Conservation (phyloP, 2,888 invertebrate genomes). For the Drosophila heteroneura region DNA sequence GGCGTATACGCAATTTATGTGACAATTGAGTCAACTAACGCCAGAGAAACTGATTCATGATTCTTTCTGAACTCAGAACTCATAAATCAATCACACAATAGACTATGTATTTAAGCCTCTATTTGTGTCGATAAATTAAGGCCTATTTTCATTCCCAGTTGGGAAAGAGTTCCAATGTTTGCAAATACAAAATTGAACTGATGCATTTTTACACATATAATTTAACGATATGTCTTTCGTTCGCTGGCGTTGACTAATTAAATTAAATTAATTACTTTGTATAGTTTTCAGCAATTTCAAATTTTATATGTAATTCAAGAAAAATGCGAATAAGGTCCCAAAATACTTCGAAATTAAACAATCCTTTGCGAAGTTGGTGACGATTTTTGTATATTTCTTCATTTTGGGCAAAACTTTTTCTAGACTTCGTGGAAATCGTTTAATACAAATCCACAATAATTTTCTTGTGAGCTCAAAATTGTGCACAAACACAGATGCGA, state of each 20-base stretch:
- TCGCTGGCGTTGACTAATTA: not conserved
- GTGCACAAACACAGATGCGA: not conserved
- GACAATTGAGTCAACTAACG: constrained; percentile 38
- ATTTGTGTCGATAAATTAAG: constrained; percentile 20
- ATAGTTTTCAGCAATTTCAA: not conserved
- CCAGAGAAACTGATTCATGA: constrained; percentile 17
- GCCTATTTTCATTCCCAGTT: not conserved
- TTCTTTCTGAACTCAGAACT: not conserved
- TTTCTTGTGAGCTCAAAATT: not conserved
- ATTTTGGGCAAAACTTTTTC: not conserved
- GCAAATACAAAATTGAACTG: not conserved
- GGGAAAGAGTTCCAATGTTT: not conserved
- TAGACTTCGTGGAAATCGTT: not conserved
- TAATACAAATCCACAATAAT: not conserved
- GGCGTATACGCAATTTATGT: constrained; percentile 64
- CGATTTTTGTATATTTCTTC: not conserved
- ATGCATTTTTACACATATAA: not conserved
- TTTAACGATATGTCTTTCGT: not conserved
- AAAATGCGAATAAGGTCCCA: not conserved
- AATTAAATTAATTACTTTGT: not conserved
- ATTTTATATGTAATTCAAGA: too few relatives aligned
- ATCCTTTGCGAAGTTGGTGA: not conserved
- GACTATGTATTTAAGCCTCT: constrained; percentile 13
- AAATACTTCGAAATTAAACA: not conserved
- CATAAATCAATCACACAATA: constrained; percentile 40